Evolutionary conservation across 1,140 invertebrate genomes (phyloP).

Genomic region (Oryzaephilus surinamensis): DNA sequence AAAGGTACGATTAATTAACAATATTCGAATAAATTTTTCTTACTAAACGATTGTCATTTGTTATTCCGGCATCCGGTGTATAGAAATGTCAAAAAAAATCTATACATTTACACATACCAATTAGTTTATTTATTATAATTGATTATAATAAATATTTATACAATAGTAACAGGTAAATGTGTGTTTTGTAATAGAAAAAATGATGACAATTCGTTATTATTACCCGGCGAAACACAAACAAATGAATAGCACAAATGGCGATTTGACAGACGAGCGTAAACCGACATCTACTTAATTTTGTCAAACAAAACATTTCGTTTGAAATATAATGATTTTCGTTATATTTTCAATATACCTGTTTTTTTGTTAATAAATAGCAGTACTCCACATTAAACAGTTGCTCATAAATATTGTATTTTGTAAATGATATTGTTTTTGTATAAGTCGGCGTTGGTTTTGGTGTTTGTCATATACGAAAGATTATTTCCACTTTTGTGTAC

Average conservation of each 20-base stretch:
- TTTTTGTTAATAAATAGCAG: constrained; percentile 1
- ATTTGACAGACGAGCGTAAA: constrained; percentile 16
- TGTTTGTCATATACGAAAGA: constrained; percentile 14
- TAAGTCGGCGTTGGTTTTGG: not conserved
- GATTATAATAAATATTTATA: not conserved
- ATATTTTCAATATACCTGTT: not conserved
- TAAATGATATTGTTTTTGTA: not conserved
- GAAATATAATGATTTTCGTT: not conserved
- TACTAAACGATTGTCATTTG: no score
- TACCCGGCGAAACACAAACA: no score
- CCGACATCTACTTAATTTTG: not conserved
- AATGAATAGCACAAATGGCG: constrained; percentile 33
- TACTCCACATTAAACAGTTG: constrained; percentile 18
- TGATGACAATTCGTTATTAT: constrained; percentile 36
- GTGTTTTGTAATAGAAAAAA: constrained; percentile 27
- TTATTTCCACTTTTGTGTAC: not conserved
- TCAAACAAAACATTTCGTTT: not conserved
- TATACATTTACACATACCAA: not conserved
- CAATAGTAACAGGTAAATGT: not conserved
- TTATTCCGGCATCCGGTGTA: no score
- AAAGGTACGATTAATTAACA: not conserved
- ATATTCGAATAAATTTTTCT: no score
- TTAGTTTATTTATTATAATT: constrained; percentile 4
- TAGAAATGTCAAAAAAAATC: constrained; percentile 1
- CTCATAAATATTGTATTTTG: not conserved